phyloP scores from a whole-genome alignment of 2,888 invertebrate genomes.

The Eilema caniola region DNA sequence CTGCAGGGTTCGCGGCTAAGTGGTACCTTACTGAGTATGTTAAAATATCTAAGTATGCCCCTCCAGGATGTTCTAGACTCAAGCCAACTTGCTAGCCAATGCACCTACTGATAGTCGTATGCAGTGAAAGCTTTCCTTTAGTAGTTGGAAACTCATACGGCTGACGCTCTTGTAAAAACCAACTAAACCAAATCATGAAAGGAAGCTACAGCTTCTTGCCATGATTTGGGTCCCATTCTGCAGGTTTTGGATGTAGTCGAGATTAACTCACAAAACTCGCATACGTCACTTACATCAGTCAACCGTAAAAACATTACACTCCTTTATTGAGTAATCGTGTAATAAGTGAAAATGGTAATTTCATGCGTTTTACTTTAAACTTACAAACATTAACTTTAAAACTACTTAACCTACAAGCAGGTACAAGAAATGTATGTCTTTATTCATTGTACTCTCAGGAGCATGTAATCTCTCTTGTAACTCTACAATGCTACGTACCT shows the following conservation, averaged over 20 bases:
- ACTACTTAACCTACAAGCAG: slow-evolving; percentile 4
- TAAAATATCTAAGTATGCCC: neutral
- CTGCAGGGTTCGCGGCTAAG: neutral
- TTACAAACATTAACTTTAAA: neutral
- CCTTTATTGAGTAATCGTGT: neutral
- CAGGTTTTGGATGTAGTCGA: too few relatives aligned
- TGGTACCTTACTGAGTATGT: neutral
- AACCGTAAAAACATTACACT: neutral
- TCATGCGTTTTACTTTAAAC: neutral
- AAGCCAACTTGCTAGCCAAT: too few relatives aligned
- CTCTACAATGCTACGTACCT: slow-evolving; percentile 34
- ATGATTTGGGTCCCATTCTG: too few relatives aligned
- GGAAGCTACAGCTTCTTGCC: too few relatives aligned
- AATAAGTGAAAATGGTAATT: too few relatives aligned
- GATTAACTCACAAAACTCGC: too few relatives aligned
- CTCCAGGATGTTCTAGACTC: too few relatives aligned
- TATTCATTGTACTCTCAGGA: slow-evolving; percentile 23
- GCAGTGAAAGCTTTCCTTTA: too few relatives aligned
- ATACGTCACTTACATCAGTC: neutral
- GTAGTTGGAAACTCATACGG: too few relatives aligned
- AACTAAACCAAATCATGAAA: too few relatives aligned
- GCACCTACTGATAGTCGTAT: too few relatives aligned
- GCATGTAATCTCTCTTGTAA: slow-evolving; percentile 43
- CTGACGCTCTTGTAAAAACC: too few relatives aligned
- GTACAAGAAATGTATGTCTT: slow-evolving; percentile 17